These are phyloP conservation scores for Globodera ellingtonae DNA, from an alignment of 1,140 invertebrate genomes.

Conservation along the genomic window DNA sequence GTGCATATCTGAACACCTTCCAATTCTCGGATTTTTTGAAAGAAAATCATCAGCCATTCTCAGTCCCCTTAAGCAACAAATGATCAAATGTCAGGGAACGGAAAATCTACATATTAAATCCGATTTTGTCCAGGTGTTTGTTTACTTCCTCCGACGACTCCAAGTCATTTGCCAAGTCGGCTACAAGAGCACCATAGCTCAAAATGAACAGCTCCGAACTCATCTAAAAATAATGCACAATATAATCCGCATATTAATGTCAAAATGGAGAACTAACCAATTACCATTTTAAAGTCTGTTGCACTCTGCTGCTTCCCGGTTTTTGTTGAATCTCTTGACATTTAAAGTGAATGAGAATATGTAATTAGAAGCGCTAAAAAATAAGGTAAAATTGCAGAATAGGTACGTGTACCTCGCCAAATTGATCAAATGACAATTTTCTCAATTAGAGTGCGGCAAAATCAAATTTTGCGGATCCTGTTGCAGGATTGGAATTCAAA, in stretches of 20 bases:
- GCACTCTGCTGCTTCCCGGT: neutral
- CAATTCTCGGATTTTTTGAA: slow-evolving; percentile 80
- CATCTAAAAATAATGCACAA: slow-evolving; percentile 28
- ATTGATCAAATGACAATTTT: no score
- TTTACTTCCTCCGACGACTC: slow-evolving; percentile 89
- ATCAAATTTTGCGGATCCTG: no score
- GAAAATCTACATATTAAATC: slow-evolving; percentile 79
- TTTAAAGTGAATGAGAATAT: neutral
- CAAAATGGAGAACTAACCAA: neutral
- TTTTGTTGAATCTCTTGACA: slow-evolving; percentile 3
- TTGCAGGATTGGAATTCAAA: no score
- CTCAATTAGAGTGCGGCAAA: no score
- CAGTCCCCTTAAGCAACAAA: slow-evolving; percentile 72
- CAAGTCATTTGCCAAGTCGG: slow-evolving; percentile 93
- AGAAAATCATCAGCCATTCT: slow-evolving; percentile 95
- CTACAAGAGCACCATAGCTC: slow-evolving; percentile 94
- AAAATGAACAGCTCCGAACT: slow-evolving; percentile 83
- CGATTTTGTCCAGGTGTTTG: slow-evolving; percentile 70
- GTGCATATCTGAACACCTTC: slow-evolving; percentile 88
- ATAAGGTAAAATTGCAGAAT: no score
- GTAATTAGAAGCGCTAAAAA: no score
- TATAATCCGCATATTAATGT: neutral
- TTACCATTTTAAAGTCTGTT: slow-evolving; percentile 7
- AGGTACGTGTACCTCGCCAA: no score
- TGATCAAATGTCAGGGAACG: neutral